Percentiles rank a stretch among this genome's conserved stretches.
Conservation (phyloP, 2,113 vertebrate genomes). For the Plestiodon gilberti region DNA sequence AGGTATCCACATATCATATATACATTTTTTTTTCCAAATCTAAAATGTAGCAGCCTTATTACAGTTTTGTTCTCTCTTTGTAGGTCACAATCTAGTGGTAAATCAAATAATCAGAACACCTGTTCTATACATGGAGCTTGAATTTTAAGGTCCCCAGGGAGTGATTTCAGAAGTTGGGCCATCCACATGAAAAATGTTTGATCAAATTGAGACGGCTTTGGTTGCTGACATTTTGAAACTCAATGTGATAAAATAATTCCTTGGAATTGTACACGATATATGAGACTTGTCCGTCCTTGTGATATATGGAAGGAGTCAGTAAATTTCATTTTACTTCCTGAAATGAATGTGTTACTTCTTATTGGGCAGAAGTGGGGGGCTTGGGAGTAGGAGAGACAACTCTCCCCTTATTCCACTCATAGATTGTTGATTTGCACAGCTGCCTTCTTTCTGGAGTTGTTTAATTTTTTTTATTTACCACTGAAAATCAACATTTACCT, state of each 20-base stretch:
- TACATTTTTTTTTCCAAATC: neutral
- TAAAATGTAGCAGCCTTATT: neutral
- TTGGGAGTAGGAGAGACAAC: neutral
- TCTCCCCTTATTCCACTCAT: neutral
- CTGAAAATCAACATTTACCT: neutral
- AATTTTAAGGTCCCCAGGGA: constrained; percentile 21
- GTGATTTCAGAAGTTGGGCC: constrained; percentile 25
- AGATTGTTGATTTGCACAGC: too few relatives aligned
- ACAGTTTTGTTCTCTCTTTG: neutral
- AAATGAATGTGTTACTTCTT: neutral
- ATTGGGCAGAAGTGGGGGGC: neutral
- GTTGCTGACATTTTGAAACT: constrained; percentile 20
- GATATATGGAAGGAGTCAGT: neutral
- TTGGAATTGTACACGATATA: constrained; percentile 7
- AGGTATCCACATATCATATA: neutral
- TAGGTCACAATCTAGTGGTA: constrained; percentile 16
- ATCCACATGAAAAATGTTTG: constrained; percentile 13
- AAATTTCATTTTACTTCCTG: constrained; percentile 21
- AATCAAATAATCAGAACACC: neutral
- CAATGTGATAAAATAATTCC: constrained; percentile 23
- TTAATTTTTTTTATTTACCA: neutral
- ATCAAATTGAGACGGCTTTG: neutral
- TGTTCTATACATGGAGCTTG: neutral
- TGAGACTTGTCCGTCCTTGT: neutral
- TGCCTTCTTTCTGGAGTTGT: neutral